Evolutionary conservation across 1,140 invertebrate species (phyloP).

Genomic region (Metaphire vulgaris): DNA sequence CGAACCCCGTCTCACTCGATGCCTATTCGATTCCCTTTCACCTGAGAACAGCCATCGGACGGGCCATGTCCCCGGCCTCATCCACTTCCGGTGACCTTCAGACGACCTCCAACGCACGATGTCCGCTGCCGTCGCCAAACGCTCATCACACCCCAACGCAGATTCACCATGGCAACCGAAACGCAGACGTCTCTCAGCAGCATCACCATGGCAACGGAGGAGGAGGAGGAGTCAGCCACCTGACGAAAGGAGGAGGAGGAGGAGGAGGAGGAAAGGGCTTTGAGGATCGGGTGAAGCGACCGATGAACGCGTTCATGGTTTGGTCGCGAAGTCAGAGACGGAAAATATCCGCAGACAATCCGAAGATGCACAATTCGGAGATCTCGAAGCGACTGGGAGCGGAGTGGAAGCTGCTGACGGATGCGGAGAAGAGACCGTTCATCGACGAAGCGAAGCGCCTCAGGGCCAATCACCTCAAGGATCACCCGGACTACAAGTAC

Average conservation of each 20-base stretch:
- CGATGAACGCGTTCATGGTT: slow-evolving; percentile 99
- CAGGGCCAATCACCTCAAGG: slow-evolving; percentile 96
- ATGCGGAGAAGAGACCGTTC: slow-evolving; percentile 93
- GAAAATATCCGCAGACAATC: slow-evolving; percentile 99
- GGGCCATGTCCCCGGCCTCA: background rate
- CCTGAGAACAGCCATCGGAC: background rate
- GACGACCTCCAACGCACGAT: no score
- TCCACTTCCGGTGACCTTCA: no score
- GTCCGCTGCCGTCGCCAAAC: background rate
- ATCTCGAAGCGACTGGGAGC: slow-evolving; percentile 94
- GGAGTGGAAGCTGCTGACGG: slow-evolving; percentile 94
- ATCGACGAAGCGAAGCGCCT: slow-evolving; percentile 98
- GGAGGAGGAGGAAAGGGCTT: no score
- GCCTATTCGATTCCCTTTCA: background rate
- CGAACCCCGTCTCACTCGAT: no score
- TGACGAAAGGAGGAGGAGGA: no score
- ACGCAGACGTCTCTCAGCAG: no score
- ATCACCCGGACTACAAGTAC: slow-evolving; percentile 99
- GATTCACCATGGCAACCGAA: no score
- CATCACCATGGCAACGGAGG: no score
- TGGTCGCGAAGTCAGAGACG: slow-evolving; percentile 94
- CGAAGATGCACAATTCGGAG: slow-evolving; percentile 99
- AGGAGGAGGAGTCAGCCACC: no score
- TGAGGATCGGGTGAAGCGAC: slow-evolving; percentile 77
- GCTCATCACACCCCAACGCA: background rate